Base-by-base conservation (phyloP, 2,797 vertebrate species). In the Trichosurus vulpecula region DNA sequence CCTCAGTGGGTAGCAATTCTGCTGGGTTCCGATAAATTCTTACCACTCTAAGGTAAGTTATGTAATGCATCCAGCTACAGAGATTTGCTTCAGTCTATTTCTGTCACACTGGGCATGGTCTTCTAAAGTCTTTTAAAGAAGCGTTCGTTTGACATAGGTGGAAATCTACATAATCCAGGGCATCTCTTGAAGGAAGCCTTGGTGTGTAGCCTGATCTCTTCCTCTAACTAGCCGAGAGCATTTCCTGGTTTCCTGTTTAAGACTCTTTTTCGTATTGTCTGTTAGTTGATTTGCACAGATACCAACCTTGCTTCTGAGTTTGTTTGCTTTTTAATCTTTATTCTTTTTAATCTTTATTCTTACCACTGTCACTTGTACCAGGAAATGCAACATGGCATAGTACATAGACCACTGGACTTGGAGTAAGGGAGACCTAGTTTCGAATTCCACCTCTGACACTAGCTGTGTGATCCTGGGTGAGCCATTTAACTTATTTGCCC, bases 281-380 rank as follows among this genome's bases (percentile, higher is more conserved):
- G 25, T 56, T 47, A 35, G 66, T 53, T 52, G 92, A 74, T 97
- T 95, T 66, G 87, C 57, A 81, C 92, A 92, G 89, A 94, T 10
- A 94, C 94, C 91, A 54, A 90, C 92, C 55, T 91, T 95, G 57
- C 87, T 92, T 89, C 30, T 93, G 95, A 74, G 90, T 90, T 93
- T 95, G 93, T 93, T 53, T 74, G 93, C 94, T 95, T 93, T 87
- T 93, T 10, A 14, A 41, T 47, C 0, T 58, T 95, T 96, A 52
- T 91, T 91, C 91, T 92, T 94, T 87, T 93, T 10, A 14, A 41
- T 47, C 0, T 58, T 95, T 96, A 52, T 91, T 91, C 91, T 92
- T 94, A 92, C 54, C 54, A 93, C 92, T 93, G 19, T 91, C 58
- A 51, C 5, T 25, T 81, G 22, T 87, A 87, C 74, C 74, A 87